Evolutionary conservation across 2,113 vertebrate species (phyloP), one percentile per base, ranked within the genome.

Genomic region (Paratilapia polleni): DNA sequence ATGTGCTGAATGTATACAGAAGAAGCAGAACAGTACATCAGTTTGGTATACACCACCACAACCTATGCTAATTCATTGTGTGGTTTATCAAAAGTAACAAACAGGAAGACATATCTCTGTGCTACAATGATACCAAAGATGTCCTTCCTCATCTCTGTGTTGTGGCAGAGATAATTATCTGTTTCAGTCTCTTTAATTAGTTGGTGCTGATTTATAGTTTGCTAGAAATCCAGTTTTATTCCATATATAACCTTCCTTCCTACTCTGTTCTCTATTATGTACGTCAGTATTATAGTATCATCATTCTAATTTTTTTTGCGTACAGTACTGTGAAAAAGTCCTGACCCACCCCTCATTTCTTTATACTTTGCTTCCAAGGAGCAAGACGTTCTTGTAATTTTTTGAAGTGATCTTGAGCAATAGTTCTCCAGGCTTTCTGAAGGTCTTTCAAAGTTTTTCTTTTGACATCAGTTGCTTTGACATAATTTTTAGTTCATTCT

Each of bases 131-230:
- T 52, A 41, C 13, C 26, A 61, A 36, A 64, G 1, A 82, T 15
- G 43, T 13, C 6, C 66, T 41, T 78, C 24, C 31, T 81, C 28
- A 47, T 4, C 15, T 54, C 15, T 57, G 14, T 68, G 9, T 61
- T 80, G 24, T 47, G 17, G 7, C 19, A 58, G 52, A 61, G 62
- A 64, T 81, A 47, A 86, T 86, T 20, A 60, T 84, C 26, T 28
- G 36, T 36, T 86, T 62, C 47, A 74, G 5, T 68, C 22, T 26
- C 54, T 75, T 36, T 64, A 82, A 43, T 81, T 61, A 70, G 59
- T 10, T 64, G 49, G 52, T 80, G 66, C 41, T 83, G 5, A 49
- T 82, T 56, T 36, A 41, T 22, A 66, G 64, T 73, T 9, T 31
- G 19, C 26, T 54, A 34, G 68, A 73, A n/a, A 34, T 73, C 26